phyloP scores from a whole-genome alignment of 2,797 vertebrate genomes.

The Spinus olivaceus region DNA sequence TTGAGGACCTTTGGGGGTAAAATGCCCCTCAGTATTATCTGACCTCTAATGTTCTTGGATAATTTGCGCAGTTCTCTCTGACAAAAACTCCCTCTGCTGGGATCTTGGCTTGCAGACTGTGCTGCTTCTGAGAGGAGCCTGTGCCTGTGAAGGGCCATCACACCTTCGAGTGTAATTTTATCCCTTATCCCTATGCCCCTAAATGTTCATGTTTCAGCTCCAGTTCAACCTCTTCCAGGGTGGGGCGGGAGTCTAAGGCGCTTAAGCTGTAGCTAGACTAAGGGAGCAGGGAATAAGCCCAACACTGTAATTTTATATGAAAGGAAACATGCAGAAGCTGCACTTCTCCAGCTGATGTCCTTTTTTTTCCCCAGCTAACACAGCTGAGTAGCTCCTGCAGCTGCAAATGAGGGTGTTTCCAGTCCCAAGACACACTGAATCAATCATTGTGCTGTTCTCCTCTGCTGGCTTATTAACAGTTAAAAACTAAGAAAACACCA shows the following conservation, averaged over 20 bases:
- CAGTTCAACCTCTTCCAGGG: neutral
- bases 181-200: neutral
- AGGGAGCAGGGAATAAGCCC: neutral
- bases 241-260: neutral
- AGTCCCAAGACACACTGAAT: conserved; percentile 11
- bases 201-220: neutral
- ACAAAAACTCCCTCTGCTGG: neutral
- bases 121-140: neutral
- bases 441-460: neutral
- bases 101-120: neutral
- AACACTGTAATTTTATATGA: neutral
- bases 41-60: neutral
- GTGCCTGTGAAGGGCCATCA: neutral
- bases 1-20: neutral
- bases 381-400: neutral
- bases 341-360: neutral
- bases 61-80: neutral
- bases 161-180: neutral
- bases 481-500: conserved; percentile 13
- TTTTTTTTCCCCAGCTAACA: neutral
- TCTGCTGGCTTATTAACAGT: neutral
- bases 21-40: neutral
- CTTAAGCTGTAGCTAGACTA: neutral
- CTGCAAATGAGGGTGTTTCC: conserved; percentile 15
- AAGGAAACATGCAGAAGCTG: neutral